Base-by-base conservation (phyloP, 2,797 vertebrate species). In the Columba guinea region DNA sequence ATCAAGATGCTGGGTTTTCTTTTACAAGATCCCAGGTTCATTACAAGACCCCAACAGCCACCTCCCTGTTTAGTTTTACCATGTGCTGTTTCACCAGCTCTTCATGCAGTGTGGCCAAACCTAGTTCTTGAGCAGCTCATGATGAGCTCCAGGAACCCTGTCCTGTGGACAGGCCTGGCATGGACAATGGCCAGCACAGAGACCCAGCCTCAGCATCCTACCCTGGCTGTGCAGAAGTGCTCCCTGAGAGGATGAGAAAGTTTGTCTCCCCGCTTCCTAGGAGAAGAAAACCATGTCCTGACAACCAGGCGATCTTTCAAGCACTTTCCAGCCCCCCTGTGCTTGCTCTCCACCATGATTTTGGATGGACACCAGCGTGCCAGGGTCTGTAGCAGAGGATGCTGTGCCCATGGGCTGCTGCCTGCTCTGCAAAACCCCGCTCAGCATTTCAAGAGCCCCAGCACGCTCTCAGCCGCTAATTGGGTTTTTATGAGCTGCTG, bases 401-500 rank as follows among this genome's bases (percentile, higher is more conserved):
- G 69, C 75, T 12, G 44, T 35, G 63, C 73, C 67, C 27, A 1
- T 19, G 7, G 64, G 76, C 71, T 80, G 23, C 64, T 7, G n/a
- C 17, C 20, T 24, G 24, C 35, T 62, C 46, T 2, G 0, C 39
- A 39, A 49, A 70, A 62, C 35, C 14, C 35, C 0, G 0, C 14
- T 34, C 1, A 1, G 65, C 0, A 0, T 51, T 87, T 64, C 75
- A 26, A 35, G 32, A 71, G 26, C 52, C 49, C 19, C 56, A 11
- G 23, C 0, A 0, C 1, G 1, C 48, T 88, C 6, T 1, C 49
- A 85, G 59, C 62, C 0, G 0, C 55, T 15, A 35, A 10, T 39
- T 41, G 83, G 80, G 56, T 11, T 74, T 35, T 41, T 53, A 53
- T 13, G 56, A 35, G 63, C 84, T 92, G 41, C 86, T 7, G 58